Conservation (phyloP, 2,888 invertebrate genomes). For the Cosmia pyralina region DNA sequence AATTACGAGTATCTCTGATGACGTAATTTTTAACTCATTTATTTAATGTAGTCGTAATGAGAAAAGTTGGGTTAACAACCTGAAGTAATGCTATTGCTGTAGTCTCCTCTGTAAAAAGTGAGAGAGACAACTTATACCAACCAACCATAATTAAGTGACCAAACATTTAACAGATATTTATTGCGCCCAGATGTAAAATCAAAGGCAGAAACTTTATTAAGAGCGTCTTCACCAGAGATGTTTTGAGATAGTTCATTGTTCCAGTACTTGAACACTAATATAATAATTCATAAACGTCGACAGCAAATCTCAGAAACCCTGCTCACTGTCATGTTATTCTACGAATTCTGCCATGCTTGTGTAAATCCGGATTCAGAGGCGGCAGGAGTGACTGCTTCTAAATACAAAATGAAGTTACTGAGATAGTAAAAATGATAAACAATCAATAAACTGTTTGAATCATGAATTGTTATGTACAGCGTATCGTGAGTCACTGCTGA, state of each 20-base stretch:
- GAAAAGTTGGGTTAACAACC: constrained; percentile 44
- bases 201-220: constrained; percentile 30
- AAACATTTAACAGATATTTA: constrained; percentile 27
- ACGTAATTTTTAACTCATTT: constrained; percentile 46
- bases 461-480: constrained; percentile 26
- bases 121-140: neutral
- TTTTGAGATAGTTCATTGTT: constrained; percentile 47
- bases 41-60: constrained; percentile 50
- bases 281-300: constrained; percentile 45
- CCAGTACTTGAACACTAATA: constrained; percentile 40
- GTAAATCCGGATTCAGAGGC: constrained; percentile 17
- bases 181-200: constrained; percentile 8
- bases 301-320: constrained; percentile 50
- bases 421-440: constrained; percentile 46
- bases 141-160: neutral
- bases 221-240: constrained; percentile 27
- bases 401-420: constrained; percentile 22
- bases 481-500: constrained; percentile 35
- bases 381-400: constrained; percentile 17
- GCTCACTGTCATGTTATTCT: constrained; percentile 51
- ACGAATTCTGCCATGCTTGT: constrained; percentile 22
- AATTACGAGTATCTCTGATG: constrained; percentile 41
- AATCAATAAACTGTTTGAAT: constrained; percentile 41
- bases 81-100: constrained; percentile 23
- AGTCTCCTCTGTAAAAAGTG: constrained; percentile 16